A percentile compares a stretch with the other conserved stretches of the same genome.
Evolutionary conservation across 2,888 invertebrate species (phyloP).

Genomic region (Bellardia pandia): DNA sequence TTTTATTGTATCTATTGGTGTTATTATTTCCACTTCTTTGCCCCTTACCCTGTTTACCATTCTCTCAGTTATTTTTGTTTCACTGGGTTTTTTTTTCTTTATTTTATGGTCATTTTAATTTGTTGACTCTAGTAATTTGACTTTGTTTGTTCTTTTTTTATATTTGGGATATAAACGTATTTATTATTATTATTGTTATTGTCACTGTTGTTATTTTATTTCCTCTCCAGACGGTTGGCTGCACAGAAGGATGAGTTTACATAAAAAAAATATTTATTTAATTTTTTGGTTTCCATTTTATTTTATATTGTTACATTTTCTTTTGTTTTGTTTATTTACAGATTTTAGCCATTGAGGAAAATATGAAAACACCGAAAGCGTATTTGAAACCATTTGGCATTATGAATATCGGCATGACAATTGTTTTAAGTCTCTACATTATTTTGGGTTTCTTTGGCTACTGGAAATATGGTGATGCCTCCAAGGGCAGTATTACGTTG

Average conservation of each 20-base stretch:
- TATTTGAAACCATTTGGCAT: constrained; percentile 96
- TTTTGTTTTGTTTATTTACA: constrained; percentile 80
- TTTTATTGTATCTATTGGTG: not conserved
- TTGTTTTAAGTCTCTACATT: constrained; percentile 93
- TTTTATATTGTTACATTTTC: constrained; percentile 16
- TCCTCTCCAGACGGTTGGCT: not conserved
- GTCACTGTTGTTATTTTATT: constrained; percentile 25
- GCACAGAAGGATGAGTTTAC: not conserved
- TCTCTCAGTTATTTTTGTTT: constrained; percentile 2
- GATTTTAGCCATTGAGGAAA: constrained; percentile 98
- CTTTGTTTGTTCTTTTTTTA: not conserved
- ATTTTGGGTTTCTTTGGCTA: constrained; percentile 97
- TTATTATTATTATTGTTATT: constrained; percentile 4
- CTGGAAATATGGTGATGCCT: constrained; percentile 91
- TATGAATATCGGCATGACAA: constrained; percentile 94
- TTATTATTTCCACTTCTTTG: not conserved
- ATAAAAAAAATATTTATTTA: constrained; percentile 13
- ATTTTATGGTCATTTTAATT: constrained; percentile 41
- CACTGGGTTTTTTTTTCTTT: constrained; percentile 1
- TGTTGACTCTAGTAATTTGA: constrained; percentile 36
- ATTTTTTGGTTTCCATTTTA: constrained; percentile 26
- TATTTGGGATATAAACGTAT: not conserved
- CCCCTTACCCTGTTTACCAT: too few relatives aligned
- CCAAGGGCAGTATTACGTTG: constrained; percentile 93
- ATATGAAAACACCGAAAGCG: constrained; percentile 95